Evolutionary conservation across 2,113 vertebrate species (phyloP), one percentile per base, ranked within the genome.

Genomic region (Pseudorasbora parva): DNA sequence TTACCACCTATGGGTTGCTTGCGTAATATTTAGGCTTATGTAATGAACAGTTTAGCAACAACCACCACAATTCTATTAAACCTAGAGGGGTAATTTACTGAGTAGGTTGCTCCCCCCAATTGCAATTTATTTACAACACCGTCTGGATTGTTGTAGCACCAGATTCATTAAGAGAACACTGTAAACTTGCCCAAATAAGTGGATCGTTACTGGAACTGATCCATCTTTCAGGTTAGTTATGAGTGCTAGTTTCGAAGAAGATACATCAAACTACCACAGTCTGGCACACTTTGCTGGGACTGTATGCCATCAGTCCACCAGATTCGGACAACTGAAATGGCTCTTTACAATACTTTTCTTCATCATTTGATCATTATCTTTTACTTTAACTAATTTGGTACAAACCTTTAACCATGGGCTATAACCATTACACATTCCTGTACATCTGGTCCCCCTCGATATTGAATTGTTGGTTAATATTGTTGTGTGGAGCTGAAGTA

Each of bases 21-120:
- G 82, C 15, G n/a, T 60, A 86, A 84, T 74, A 86, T 64, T 77
- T 76, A 27, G 60, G 30, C 33, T 57, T 79, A 74, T 79, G 57
- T 74, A 80, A 86, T 56, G 64, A 62, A 51, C 66, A 73, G 59
- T 49, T 47, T 25, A 56, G 79, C 54, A 49, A 72, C 56, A 86
- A 59, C 73, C 57, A 54, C 43, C 56, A 84, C 59, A 64, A 23
- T 23, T 72, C 21, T 14, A 72, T 43, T 25, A 4, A 45, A 45
- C 68, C n/a, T 25, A 45, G 10, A 72, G 12, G 41, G 41, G 21
- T 21, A 71, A 66, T 33, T 66, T 12, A 19, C 19, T n/a, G n/a
- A 43, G 66, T n/a, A 6, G 37, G n/a, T 69, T 41, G 68, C 1
- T 21, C 33, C 2, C 9, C 64, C 64, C 64, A 41, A 15, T 15